Evolutionary conservation across 2,888 invertebrate species (phyloP), one percentile per base, ranked within the genome.

Genomic region (Synergus laeviventris): DNA sequence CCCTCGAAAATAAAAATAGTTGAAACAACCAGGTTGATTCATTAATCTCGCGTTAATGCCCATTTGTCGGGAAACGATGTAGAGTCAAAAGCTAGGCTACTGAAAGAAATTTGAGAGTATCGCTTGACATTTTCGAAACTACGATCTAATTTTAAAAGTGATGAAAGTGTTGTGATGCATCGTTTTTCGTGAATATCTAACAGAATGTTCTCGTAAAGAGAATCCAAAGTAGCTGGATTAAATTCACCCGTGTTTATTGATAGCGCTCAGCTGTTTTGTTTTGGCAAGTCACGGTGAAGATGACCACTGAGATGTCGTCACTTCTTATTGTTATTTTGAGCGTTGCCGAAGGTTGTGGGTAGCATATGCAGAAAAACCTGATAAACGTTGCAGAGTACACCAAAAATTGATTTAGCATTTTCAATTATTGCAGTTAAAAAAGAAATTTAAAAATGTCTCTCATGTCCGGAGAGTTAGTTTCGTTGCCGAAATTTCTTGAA

Each of bases 291-390:
- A 78, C 79, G 74, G 77, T 82, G 76, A 76, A 74, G 74, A 79
- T 79, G 79, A 75, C 79, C 77, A 79, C 76, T 73, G 39, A 80
- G 76, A 76, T 84, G 84, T 86, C 85, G 85, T 86, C 85, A 85
- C 78, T 80, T 81, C 81, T 88, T 88, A 86, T 87, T 88, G 86
- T 88, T 89, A 89, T 89, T 89, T 89, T 80, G 84, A 86, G 87
- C 86, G 81, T 85, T 84, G 87, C 86, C 86, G 87, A 86, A 88
- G 86, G 85, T 83, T 87, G 84, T 73, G 76, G 75, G 75, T 75
- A 74, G 16, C 16, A 12, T 16, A 45, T 42, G 73, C 21, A 36
- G 21, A 66, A 36, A 38, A 49, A 75, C 11, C 36, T 49, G 66
- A 64, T 62, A 56, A 74, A 74, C 74, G 74, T 49, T 70, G 61